Conservation (phyloP, 2,888 invertebrate species). For the Acanthosepion lycidas region DNA sequence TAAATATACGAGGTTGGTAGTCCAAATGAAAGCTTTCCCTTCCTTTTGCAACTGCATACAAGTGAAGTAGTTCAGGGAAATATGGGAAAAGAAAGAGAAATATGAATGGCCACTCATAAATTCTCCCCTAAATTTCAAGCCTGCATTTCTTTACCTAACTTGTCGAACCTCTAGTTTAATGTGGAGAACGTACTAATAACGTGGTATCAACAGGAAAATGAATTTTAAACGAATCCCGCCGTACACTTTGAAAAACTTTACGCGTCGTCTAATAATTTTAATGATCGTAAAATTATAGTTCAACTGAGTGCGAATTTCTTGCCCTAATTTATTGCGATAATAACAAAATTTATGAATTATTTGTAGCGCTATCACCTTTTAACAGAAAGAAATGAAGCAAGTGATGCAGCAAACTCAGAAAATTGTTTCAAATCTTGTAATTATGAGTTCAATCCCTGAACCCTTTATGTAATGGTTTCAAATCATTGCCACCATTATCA, state of each 20-base stretch:
- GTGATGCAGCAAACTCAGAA: neutral
- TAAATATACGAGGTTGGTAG: neutral
- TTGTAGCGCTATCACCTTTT: neutral
- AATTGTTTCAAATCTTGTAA: neutral
- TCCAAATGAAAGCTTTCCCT: neutral
- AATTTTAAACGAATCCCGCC: neutral
- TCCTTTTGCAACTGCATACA: neutral
- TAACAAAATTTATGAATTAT: neutral
- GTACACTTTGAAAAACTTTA: neutral
- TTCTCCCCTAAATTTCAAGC: too few species aligned
- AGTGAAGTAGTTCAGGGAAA: neutral
- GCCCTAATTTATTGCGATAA: neutral
- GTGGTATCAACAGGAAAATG: neutral
- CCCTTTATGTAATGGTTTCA: too few species aligned
- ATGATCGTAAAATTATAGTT: neutral
- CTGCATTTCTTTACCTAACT: too few species aligned
- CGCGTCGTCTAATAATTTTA: neutral
- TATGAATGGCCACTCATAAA: too few species aligned
- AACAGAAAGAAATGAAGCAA: neutral
- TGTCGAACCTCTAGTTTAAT: too few species aligned
- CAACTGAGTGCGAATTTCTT: neutral
- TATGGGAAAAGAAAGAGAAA: neutral
- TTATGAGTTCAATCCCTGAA: too few species aligned
- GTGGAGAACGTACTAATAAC: neutral
- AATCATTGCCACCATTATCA: neutral